A percentile compares a stretch with the other conserved stretches of the same genome.
Conservation (phyloP, 2,113 vertebrate species). For the Capreolus pygargus region DNA sequence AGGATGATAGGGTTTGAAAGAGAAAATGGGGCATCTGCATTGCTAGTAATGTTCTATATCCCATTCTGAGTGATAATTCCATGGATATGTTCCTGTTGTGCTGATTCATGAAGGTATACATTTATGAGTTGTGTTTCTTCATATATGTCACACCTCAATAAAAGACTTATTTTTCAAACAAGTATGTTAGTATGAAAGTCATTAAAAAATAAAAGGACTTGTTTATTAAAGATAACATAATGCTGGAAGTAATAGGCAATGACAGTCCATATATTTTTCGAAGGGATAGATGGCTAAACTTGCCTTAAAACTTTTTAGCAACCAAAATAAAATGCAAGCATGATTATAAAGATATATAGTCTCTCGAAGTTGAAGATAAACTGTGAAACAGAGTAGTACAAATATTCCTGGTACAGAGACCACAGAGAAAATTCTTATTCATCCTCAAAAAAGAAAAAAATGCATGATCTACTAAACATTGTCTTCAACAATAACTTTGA, state of each 20-base stretch:
- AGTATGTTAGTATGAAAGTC: neutral
- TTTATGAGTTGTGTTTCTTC: neutral
- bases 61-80: neutral
- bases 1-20: neutral
- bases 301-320: neutral
- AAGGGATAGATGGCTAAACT: neutral
- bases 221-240: neutral
- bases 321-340: neutral
- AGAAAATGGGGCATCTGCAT: neutral
- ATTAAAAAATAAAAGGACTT: neutral
- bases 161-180: neutral
- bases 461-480: rapidly evolving
- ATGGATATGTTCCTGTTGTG: neutral
- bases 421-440: neutral
- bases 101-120: neutral
- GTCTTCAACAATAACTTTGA: neutral
- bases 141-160: neutral
- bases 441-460: neutral
- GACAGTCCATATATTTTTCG: neutral
- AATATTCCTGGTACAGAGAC: neutral
- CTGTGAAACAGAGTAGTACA: neutral
- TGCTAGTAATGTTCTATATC: neutral
- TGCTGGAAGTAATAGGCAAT: neutral
- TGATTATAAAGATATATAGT: neutral
- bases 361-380: neutral